Base-by-base conservation (phyloP, 1,140 invertebrate species). In the Ectropis grisescens region DNA sequence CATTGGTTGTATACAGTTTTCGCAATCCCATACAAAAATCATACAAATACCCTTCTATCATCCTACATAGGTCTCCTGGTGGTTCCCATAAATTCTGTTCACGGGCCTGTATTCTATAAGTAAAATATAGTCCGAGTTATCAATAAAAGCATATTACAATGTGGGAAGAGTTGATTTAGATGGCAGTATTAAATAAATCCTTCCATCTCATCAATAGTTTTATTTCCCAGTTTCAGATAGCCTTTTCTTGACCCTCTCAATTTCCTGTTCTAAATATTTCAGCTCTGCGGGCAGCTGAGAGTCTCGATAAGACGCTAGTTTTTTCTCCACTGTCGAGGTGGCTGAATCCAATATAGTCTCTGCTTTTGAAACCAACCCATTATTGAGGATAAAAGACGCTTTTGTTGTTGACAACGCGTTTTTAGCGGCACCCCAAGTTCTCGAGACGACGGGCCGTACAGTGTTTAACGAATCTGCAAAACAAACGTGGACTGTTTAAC, bases 391-490 rank as follows among this genome's bases (percentile, higher is more conserved):
- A 8, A 49, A 44, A 35, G 55, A 65, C 11, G 55, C 71, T 29
- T 25, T 13, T 64, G 9, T 47, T 50, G 26, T 24, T 24, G 1
- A 75, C 29, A 7, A 23, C n/a, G 37, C 25, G 29, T 23, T 56
- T 26, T 76, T 80, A 29, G 66, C 33, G n/a, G 26, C 33, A 9
- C 2, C 32, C 75, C 75, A 80, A 22, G 55, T 23, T 29, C 45
- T 59, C 26, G 51, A 39, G 14, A 80, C 39, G 12, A 49, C 45
- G 13, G 71, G 71, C 19, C 48, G 38, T 34, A 67, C 34, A 42
- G 50, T 69, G 46, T 51, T 65, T 47, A 76, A 29, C 60, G 75
- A 76, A 80, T 72, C 75, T 80, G 71, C 46, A 55, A 58, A 58
- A 48, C 49, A 58, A 58, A 53, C 19, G 33, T 25, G 34, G 42